Base-by-base conservation (phyloP, 2,797 vertebrate species). In the Acanthurus lineatus region DNA sequence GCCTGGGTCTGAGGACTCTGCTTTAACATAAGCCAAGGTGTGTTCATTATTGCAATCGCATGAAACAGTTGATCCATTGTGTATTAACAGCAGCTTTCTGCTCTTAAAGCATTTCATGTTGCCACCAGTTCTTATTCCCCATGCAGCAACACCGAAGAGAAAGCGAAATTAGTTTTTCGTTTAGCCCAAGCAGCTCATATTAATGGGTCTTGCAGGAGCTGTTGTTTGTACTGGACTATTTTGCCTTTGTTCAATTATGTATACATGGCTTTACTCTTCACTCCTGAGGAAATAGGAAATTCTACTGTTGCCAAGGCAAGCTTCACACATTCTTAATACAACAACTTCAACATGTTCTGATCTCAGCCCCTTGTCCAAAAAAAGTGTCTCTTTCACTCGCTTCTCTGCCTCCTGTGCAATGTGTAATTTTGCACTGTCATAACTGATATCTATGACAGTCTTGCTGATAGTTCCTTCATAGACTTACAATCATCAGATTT, bases 401-500 rank as follows among this genome's bases (percentile, higher is more conserved):
- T 49, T 79, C 69, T 48, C 72, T 66, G 84, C 83, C 73, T 74
- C 73, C 80, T 79, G 79, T 77, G 83, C 87, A 82, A 87, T 87
- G 80, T 94, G 90, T 93, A 93, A 95, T 94, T 94, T 92, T 77
- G 82, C 86, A 76, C 88, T 92, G 92, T 94, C 93, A 91, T 85
- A 90, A 88, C 75, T 86, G 90, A 94, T 93, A 93, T 89, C 81
- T 79, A 73, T 92, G 88, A 92, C 93, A 93, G 91, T 76, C 82
- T 90, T 59, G 76, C 88, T 88, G 90, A 93, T 90, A 84, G 86
- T 89, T 88, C 79, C 89, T 80, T 90, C 84, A 84, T 90, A 93
- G 88, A 92, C 91, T 91, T 93, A 91, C 93, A 94, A 95, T 94
- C 94, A 94, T 94, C 93, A 85, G 91, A 94, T 94, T 94, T 94